Percentiles rank a stretch among this genome's conserved stretches.
These are phyloP conservation scores for Clarias batrachus DNA, from an alignment of 2,113 vertebrate species.

Conservation along the genomic window DNA sequence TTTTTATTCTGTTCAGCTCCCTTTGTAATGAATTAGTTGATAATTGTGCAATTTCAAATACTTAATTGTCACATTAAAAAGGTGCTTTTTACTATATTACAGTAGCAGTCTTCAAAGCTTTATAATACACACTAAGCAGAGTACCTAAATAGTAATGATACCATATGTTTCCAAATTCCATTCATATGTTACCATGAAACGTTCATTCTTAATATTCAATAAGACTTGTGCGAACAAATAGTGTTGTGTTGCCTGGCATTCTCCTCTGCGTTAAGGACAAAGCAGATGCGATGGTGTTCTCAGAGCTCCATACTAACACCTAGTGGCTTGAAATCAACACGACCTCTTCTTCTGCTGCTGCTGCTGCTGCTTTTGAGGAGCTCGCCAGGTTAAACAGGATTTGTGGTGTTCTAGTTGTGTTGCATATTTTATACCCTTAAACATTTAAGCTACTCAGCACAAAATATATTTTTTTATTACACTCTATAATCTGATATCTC, in stretches of 20 bases:
- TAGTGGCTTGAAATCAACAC: not conserved
- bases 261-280: not conserved
- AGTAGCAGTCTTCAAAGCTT: not conserved
- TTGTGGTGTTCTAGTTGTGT: not conserved
- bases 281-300: not conserved
- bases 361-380: not conserved
- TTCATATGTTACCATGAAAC: too few species aligned
- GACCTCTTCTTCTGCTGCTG: not conserved
- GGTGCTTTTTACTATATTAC: not conserved
- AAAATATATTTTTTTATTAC: not conserved
- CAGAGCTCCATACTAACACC: not conserved
- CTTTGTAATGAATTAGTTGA: not conserved
- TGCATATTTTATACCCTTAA: not conserved
- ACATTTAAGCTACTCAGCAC: not conserved
- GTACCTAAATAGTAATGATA: not conserved
- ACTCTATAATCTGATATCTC: not conserved
- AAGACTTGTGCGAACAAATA: not conserved
- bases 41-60: not conserved
- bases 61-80: not conserved
- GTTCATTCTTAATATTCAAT: not conserved
- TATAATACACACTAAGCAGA: not conserved
- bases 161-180: not conserved
- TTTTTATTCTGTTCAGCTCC: not conserved
- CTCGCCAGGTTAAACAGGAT: not conserved
- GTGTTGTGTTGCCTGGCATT: not conserved